Evolutionary conservation across 2,797 vertebrate genomes (phyloP), one percentile per base, ranked within the genome.

Genomic region (Syncerus caffer): DNA sequence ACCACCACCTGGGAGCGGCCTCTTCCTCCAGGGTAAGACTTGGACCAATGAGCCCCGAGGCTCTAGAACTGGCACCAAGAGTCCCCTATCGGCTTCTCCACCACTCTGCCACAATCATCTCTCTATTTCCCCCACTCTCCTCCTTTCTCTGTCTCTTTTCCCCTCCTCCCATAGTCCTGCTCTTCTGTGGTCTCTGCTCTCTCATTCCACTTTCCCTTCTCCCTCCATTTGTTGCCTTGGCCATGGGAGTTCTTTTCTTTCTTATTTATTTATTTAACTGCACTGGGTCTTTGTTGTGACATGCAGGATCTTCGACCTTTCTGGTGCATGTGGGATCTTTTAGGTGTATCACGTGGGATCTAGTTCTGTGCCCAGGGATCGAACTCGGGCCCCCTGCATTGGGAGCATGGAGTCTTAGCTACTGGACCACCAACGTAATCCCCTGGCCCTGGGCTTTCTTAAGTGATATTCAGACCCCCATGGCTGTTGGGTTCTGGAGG

Each of bases 1-100:
- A 99, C 99, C 96, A 99, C 99, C 85, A 99, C 99, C 78, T 99
- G 99, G 99, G 99, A 99, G 98, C 99, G 99, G 96, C 99, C 99
- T 6, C 99, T 99, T 97, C 99, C 99, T 38, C 99, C 99, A 0
- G 99, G 99, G 99, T 99, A 99, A 98, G 99, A 91, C 89, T 25
- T 80, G 50, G 62, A n/a, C 85, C 0, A 2, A 11, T 27, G 17
- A 90, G 79, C 17, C 92, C 50, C 11, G 51, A 90, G 57, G 64
- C 85, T 79, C 47, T 62, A 71, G 76, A 62, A 45, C n/a, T 34
- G 42, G 13, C 12, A 25, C 42, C 38, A 11, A 12, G 55, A 31
- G 27, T 60, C 53, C 74, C 51, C 31, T 2, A 0, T 6, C 1
- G 8, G 45, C 74, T 50, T 95, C 53, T 29, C 34, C 6, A 15